Base-by-base conservation (phyloP, 2,113 vertebrate species). In the Hypomesus transpacificus region DNA sequence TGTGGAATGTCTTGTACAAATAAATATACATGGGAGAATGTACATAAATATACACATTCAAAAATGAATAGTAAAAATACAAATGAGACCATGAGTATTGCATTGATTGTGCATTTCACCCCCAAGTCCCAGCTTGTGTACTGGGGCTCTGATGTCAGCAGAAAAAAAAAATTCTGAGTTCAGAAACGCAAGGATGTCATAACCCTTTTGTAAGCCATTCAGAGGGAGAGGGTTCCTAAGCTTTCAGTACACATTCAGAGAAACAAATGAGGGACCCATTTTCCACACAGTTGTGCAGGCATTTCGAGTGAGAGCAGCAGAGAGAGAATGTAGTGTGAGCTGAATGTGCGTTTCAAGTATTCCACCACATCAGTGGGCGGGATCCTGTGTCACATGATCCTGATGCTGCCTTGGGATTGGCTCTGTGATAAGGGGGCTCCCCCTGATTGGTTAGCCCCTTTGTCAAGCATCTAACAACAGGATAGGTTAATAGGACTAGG, bases 41-140 rank as follows among this genome's bases (percentile, higher is more conserved):
- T 91, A 87, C 91, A 88, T 88, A 89, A 88, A 91, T 83, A 85
- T 90, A 92, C 89, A 90, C 80, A 90, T 87, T 90, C 90, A 92
- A 83, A 60, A 46, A 18, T 71, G 58, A 54, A 76, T 84, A 82
- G 69, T 22, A 73, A 66, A 69, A 76, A 74, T 68, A 78, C 51
- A 6, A 79, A 61, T 72, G 39, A 88, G 84, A 91, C 84, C 84
- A 92, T 86, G 87, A 87, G 91, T 92, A 93, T 93, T 95, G 93
- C 94, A 95, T 94, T 94, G 93, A 91, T 92, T 92, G 93, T 94
- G 93, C 94, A 91, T 92, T 86, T 87, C 87, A 91, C 85, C 77
- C 67, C 73, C 78, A 89, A 88, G 88, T 89, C 88, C 88, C 88
- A 87, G 51, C 51, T 86, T 84, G 84, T 78, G 73, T 68, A 66